Percentiles rank a stretch among this genome's conserved stretches.
These are phyloP conservation scores for Murina feae DNA, from an alignment of 2,113 vertebrate species.

Conservation along the genomic window DNA sequence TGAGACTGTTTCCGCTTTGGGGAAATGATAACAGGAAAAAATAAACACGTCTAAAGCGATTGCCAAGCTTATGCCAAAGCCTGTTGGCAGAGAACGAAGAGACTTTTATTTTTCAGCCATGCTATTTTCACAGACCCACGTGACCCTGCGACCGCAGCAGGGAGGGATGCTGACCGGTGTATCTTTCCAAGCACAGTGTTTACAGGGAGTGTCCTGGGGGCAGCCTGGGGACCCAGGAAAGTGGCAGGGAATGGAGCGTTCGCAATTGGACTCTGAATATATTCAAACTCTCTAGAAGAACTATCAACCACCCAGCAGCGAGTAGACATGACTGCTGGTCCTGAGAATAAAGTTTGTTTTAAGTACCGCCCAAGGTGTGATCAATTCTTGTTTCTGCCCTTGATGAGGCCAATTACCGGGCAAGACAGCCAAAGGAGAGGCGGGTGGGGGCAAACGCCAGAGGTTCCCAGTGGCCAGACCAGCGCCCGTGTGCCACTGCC, in stretches of 20 bases:
- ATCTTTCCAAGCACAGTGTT: constrained; percentile 72
- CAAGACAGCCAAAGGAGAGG: neutral
- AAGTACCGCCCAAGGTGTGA: constrained; percentile 80
- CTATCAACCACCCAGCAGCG: constrained; percentile 75
- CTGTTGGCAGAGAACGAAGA: constrained; percentile 67
- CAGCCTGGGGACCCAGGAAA: constrained; percentile 55
- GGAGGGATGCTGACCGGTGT: constrained; percentile 61
- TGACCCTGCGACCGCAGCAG: constrained; percentile 47
- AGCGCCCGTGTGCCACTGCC: constrained; percentile 53
- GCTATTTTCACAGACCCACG: constrained; percentile 65
- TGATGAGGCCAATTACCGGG: constrained; percentile 81
- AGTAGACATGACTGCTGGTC: constrained; percentile 78
- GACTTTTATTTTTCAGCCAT: constrained; percentile 67
- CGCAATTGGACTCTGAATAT: constrained; percentile 79
- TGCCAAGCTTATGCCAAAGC: constrained; percentile 67
- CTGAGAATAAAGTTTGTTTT: constrained; percentile 84
- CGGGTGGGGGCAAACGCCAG: neutral
- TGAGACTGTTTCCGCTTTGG: constrained; percentile 59
- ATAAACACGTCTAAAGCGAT: constrained; percentile 42
- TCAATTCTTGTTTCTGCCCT: constrained; percentile 82
- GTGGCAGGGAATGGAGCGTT: constrained; percentile 65
- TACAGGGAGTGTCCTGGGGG: constrained; percentile 59
- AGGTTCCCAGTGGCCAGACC: constrained; percentile 56
- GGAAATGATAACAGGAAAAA: constrained; percentile 53
- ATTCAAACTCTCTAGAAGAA: constrained; percentile 80